These are phyloP conservation scores for Hirtodrosophila duncani DNA, from an alignment of 2,888 invertebrate genomes.

Conservation along the genomic window DNA sequence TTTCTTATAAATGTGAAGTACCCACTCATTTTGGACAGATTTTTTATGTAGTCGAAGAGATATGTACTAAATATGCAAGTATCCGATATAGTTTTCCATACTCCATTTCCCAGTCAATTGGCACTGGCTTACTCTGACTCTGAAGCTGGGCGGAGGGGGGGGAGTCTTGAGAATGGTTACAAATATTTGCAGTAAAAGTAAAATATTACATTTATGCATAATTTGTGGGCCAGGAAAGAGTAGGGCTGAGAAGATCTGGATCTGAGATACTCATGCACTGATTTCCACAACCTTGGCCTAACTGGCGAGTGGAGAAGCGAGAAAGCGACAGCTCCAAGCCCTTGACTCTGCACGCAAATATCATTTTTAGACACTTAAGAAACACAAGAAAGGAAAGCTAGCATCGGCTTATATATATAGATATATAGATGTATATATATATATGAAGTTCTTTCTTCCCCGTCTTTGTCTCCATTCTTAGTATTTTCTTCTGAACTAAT, in stretches of 20 bases:
- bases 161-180: slow-evolving; percentile 63
- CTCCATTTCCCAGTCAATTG: slow-evolving; percentile 35
- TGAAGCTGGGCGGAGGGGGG: no score
- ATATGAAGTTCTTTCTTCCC: neutral
- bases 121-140: slow-evolving; percentile 43
- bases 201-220: slow-evolving; percentile 57
- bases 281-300: slow-evolving; percentile 54
- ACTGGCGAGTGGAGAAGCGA: slow-evolving; percentile 62
- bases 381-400: no score
- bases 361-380: no score
- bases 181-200: slow-evolving; percentile 23
- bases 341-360: no score
- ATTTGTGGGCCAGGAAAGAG: slow-evolving; percentile 61
- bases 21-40: neutral
- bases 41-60: no score
- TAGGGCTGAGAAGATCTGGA: slow-evolving; percentile 8
- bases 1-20: slow-evolving; percentile 1
- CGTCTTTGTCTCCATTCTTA: neutral
- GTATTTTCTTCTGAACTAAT: slow-evolving; percentile 44
- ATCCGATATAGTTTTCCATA: slow-evolving; percentile 3
- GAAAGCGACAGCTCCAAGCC: slow-evolving; percentile 21
- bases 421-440: neutral
- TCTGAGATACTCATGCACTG: slow-evolving; percentile 28
- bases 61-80: no score
- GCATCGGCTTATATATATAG: no score